Evolutionary conservation across 2,113 vertebrate species (phyloP), one percentile per base, ranked within the genome.

Genomic region (Silurus glanis): DNA sequence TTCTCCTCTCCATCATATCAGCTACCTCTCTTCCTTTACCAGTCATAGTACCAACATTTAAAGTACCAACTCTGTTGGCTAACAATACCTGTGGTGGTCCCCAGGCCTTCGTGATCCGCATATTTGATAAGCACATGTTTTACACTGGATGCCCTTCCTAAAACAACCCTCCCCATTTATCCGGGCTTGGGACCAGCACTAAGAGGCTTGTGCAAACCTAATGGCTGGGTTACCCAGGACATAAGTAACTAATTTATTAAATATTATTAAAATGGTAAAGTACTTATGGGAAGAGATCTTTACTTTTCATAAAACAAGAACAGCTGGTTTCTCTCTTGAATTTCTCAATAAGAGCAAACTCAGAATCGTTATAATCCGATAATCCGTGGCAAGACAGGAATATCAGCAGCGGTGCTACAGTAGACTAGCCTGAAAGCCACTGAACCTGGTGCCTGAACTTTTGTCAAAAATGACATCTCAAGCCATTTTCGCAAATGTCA

Each of bases 401-500:
- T 76, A 28, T 79, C 66, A 47, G 51, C 45, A n/a, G 81, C 80
- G 76, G 86, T 19, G 58, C 72, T 86, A 85, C 84, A 59, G 51
- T 21, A 72, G 56, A 47, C 81, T 80, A 56, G 55, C 64, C 81
- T 84, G 67, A 84, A 84, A 87, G 79, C 62, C 62, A 45, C 82
- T 86, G 84, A 87, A 83, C 88, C 84, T 69, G n/a, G 58, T 74
- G 87, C 78, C 59, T 81, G 61, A 64, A 89, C 82, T 88, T 91
- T 87, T 88, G 82, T 86, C 80, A 85, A 86, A 89, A 87, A 83
- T 87, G 88, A 90, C 88, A 83, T 71, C 87, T 84, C 45, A 79
- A 87, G 87, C 89, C 81, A 79, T 87, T 87, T 90, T 87, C 64
- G 51, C 58, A 91, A 91, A 91, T 92, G 90, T 91, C 91, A 91